Percentiles rank a stretch among this genome's conserved stretches.
Conservation (phyloP, 1,140 invertebrate genomes). For the Drosophila nebulosa region DNA sequence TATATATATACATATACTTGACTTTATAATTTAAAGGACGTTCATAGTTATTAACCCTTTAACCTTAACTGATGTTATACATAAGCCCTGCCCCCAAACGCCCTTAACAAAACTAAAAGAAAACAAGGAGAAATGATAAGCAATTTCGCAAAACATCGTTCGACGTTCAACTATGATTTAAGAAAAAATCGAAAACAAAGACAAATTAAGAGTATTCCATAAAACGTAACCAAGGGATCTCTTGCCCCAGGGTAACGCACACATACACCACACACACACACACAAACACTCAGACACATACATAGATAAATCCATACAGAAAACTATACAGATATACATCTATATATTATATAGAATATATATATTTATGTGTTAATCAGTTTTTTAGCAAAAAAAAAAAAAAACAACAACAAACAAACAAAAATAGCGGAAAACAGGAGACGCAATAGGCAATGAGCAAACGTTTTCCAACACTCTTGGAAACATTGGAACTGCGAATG, state of each 20-base stretch:
- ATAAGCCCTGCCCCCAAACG: background rate
- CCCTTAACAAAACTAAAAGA: slow-evolving; percentile 22
- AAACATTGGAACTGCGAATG: background rate
- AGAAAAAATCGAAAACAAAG: background rate
- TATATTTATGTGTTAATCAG: background rate
- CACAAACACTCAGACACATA: background rate
- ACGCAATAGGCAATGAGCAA: background rate
- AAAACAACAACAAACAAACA: no score
- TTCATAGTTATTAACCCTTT: slow-evolving; percentile 36
- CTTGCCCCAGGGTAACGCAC: slow-evolving; percentile 31
- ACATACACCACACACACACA: slow-evolving; percentile 28
- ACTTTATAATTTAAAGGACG: slow-evolving; percentile 15
- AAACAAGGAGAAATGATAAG: slow-evolving; percentile 51
- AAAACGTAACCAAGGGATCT: background rate
- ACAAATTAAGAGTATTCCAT: slow-evolving; percentile 9
- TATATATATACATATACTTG: slow-evolving; percentile 21
- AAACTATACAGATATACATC: slow-evolving; percentile 11
- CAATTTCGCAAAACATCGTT: slow-evolving; percentile 58
- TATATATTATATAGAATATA: background rate
- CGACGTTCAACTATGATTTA: slow-evolving; percentile 3
- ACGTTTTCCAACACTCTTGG: background rate
- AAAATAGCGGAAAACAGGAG: background rate
- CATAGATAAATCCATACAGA: slow-evolving; percentile 6
- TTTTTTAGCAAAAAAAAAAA: background rate
- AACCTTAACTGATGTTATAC: slow-evolving; percentile 30